Base-by-base conservation (phyloP, 2,888 invertebrate genomes). In the Lottia scabra region DNA sequence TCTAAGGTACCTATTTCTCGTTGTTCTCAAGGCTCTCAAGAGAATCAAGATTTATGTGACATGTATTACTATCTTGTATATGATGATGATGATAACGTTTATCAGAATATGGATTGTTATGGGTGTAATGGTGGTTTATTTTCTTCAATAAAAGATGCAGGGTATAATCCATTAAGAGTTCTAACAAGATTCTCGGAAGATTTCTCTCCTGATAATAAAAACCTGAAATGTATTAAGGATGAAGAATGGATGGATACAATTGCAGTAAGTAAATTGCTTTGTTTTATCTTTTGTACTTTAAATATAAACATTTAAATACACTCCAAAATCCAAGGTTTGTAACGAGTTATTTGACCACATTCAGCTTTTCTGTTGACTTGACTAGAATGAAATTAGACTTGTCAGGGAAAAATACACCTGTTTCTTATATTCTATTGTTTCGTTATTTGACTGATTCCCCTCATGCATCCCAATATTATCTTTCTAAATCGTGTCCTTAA, bases 81-180 rank as follows among this genome's bases (percentile, higher is more conserved):
- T 16, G 27, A 19, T 6, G 48, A 65, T 0, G 16, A 30, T 13
- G 46, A 43, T 23, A 23, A 65, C 1, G 68, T 68, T 38, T 78
- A 69, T 62, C 75, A 71, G 64, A 78, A 78, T 62, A 66, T 75
- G 19, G 77, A 74, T 65, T 78, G 78, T 68, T 71, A 62, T 45
- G 0, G 72, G 3, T 78, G 78, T 65, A 77, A 77, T 62, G 46
- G 70, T 5, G 45, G 63, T n/a, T 13, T n/a, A 23, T 19, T 67
- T 5, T 26, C 45, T 10, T 48, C 44, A 46, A 4, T 66, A 6
- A 65, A 56, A 12, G 27, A 45, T 23, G 27, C 19, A 16, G 38
- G 44, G 12, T 6, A 67, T 27, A 10, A 66, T 46, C 27, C 10
- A 4, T 46, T 26, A 63, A 48, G 27, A 27, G 38, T 15, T n/a